phyloP scores from a whole-genome alignment of 2,888 invertebrate species.

The Mantis religiosa region DNA sequence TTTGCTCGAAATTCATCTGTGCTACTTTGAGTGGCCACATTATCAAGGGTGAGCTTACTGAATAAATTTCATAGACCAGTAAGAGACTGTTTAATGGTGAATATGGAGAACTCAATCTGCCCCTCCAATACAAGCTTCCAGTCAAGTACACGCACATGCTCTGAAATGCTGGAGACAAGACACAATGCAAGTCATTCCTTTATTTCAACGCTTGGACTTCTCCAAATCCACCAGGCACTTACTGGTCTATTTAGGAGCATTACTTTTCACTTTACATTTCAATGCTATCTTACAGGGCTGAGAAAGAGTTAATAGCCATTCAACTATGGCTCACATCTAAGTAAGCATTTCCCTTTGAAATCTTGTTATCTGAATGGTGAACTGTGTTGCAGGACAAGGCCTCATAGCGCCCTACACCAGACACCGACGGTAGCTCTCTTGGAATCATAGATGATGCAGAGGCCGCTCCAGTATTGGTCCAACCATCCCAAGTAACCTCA shows the following conservation, averaged over 20 bases:
- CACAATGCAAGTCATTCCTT: neutral
- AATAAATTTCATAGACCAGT: neutral
- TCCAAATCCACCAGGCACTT: constrained; percentile 8
- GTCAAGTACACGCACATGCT: constrained; percentile 21
- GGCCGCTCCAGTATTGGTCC: neutral
- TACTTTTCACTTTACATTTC: neutral
- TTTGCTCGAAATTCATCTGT: neutral
- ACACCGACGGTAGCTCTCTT: constrained; percentile 54
- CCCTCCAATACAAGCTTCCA: neutral
- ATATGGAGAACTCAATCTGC: constrained; percentile 18
- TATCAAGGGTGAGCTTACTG: neutral
- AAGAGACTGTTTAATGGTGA: neutral
- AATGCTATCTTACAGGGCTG: constrained; percentile 11
- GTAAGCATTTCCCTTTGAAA: constrained; percentile 30
- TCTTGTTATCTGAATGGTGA: constrained; percentile 46
- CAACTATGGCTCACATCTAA: constrained; percentile 33
- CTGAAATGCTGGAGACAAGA: constrained; percentile 20
- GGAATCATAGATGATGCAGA: constrained; percentile 40
- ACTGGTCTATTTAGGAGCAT: neutral
- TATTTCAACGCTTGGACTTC: neutral
- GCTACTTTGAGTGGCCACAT: neutral
- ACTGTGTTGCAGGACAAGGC: constrained; percentile 57
- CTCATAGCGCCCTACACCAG: constrained; percentile 51
- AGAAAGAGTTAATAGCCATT: constrained; percentile 27
- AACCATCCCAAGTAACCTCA: neutral